A percentile compares a stretch with the other conserved stretches of the same genome.
Conservation (phyloP, 2,888 invertebrate genomes). For the Pilophorus perplexus region DNA sequence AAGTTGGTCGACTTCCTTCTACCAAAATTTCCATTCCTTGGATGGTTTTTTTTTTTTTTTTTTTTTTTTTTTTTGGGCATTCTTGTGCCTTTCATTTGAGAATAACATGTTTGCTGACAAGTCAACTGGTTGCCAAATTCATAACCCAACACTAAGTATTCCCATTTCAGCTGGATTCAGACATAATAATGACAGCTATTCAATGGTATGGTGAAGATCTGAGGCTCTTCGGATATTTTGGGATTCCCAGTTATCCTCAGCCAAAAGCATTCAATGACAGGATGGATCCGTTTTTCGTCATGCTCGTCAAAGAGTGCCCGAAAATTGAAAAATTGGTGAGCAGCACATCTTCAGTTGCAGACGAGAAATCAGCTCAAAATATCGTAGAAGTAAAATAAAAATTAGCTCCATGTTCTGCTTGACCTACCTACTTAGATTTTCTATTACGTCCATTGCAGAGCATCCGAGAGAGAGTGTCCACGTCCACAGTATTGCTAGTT, state of each 20-base stretch:
- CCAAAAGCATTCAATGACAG: constrained; percentile 68
- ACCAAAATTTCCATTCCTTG: too few species aligned
- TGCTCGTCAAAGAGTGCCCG: constrained; percentile 65
- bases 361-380: neutral
- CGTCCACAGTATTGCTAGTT: constrained; percentile 69
- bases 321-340: constrained; percentile 67
- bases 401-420: too few species aligned
- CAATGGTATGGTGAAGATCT: constrained; percentile 64
- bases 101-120: too few species aligned
- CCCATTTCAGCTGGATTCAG: constrained; percentile 56
- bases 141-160: too few species aligned
- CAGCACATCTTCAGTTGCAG: constrained; percentile 20
- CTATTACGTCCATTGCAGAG: constrained; percentile 58
- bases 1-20: too few species aligned
- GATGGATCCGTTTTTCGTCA: constrained; percentile 65
- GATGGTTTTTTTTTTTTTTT: too few species aligned
- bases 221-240: constrained; percentile 65
- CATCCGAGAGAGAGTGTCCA: constrained; percentile 73
- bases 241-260: constrained; percentile 65
- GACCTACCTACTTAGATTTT: too few species aligned
- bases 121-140: too few species aligned
- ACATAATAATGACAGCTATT: constrained; percentile 58
- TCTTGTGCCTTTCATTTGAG: too few species aligned
- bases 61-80: too few species aligned
- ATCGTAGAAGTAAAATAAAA: too few species aligned